Percentiles rank a stretch among this genome's conserved stretches.
Evolutionary conservation across 2,113 vertebrate genomes (phyloP).

Genomic region (Xerus inauris): DNA sequence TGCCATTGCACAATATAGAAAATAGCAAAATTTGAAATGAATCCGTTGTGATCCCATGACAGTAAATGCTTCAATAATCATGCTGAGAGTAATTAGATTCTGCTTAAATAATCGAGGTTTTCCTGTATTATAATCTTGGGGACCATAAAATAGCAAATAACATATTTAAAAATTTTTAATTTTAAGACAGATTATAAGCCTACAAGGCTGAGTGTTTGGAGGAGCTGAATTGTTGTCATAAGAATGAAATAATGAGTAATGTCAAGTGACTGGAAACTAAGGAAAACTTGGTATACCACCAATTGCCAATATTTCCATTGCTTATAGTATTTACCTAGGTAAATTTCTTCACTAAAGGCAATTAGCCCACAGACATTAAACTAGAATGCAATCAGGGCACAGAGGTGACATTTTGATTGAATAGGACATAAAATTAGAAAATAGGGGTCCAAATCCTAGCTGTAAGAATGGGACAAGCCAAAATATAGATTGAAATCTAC

Average conservation of each 20-base stretch:
- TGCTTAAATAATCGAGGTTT: neutral
- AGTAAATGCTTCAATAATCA: neutral
- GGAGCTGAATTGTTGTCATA: neutral
- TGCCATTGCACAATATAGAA: neutral
- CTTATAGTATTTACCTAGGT: neutral
- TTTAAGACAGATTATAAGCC: neutral
- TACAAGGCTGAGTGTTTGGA: neutral
- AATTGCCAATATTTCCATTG: neutral
- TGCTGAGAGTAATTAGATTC: neutral
- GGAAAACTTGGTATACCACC: neutral
- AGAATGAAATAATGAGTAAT: conserved; percentile 9
- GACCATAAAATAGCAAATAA: neutral
- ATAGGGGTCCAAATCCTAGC: neutral
- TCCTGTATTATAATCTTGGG: neutral
- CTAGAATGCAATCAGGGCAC: neutral
- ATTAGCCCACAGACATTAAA: conserved; percentile 24
- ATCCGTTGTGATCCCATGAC: neutral
- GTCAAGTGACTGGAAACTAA: neutral
- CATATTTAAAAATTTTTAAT: conserved; percentile 14
- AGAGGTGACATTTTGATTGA: neutral
- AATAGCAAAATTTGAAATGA: conserved; percentile 3
- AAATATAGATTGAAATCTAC: neutral
- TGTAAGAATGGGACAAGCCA: neutral
- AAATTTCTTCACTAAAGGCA: neutral
- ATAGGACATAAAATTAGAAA: neutral